These are phyloP conservation scores for Tenthredo distinguenda DNA, from an alignment of 2,888 invertebrate genomes.

Conservation along the genomic window DNA sequence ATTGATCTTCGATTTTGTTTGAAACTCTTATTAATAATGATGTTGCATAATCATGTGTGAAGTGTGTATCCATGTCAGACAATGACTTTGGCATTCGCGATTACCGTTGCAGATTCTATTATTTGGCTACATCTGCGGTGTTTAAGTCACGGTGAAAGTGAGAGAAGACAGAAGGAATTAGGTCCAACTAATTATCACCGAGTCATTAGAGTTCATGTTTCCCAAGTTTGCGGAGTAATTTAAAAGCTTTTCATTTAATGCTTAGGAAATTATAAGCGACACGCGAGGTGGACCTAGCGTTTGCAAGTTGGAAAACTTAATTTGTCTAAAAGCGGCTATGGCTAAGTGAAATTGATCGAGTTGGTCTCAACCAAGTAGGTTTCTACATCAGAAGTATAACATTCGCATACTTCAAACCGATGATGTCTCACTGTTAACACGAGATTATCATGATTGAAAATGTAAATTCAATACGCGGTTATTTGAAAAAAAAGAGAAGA, in stretches of 20 bases:
- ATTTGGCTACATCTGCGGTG: background rate
- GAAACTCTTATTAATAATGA: slow-evolving; percentile 5
- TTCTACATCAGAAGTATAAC: slow-evolving; percentile 6
- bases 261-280: background rate
- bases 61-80: background rate
- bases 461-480: background rate
- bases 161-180: slow-evolving; percentile 17
- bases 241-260: background rate
- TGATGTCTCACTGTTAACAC: background rate
- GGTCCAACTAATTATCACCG: slow-evolving; percentile 8
- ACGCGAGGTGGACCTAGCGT: background rate
- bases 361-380: background rate
- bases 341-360: slow-evolving; percentile 31
- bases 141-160: background rate
- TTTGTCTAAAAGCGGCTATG: background rate
- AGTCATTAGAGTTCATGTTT: slow-evolving; percentile 9
- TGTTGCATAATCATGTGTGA: background rate
- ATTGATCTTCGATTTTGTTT: background rate
- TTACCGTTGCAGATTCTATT: background rate
- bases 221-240: background rate
- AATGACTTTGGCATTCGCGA: background rate
- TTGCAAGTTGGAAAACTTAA: slow-evolving; percentile 6
- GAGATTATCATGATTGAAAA: background rate
- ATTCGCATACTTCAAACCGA: background rate
- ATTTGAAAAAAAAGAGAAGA: too few relatives aligned